Evolutionary conservation across 2,797 vertebrate genomes (phyloP).

Genomic region (Epinephelus coioides): DNA sequence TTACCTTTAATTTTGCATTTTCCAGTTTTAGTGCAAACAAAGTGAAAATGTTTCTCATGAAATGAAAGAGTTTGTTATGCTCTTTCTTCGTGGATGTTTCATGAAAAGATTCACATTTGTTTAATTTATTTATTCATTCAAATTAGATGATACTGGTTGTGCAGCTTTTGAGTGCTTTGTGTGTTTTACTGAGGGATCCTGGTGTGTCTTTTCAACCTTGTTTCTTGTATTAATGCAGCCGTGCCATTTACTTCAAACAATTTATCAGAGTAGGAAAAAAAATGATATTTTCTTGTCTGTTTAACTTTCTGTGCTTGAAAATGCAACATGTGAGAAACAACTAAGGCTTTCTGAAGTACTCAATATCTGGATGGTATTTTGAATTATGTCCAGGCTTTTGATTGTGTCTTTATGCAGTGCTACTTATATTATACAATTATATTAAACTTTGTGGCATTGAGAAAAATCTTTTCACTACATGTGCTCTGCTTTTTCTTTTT

Average conservation of each 20-base stretch:
- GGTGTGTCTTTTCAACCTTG: conserved; percentile 18
- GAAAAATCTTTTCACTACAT: conserved; percentile 25
- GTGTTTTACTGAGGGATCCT: conserved; percentile 24
- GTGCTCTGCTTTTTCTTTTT: background rate
- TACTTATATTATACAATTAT: conserved; percentile 29
- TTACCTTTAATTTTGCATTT: background rate
- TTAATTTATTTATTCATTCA: conserved; percentile 19
- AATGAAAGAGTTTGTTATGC: background rate
- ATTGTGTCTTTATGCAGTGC: conserved; percentile 62
- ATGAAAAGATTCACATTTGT: background rate
- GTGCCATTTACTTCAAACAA: conserved; percentile 22
- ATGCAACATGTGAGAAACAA: conserved; percentile 39
- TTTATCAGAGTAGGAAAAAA: background rate
- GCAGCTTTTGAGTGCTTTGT: conserved; percentile 27
- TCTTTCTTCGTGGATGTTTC: conserved; percentile 16
- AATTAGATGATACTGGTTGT: conserved; percentile 17
- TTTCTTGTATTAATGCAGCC: conserved; percentile 25
- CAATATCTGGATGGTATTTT: conserved; percentile 38
- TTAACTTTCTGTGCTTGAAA: conserved; percentile 48
- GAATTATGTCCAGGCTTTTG: conserved; percentile 53
- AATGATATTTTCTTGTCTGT: conserved; percentile 13
- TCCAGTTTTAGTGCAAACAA: background rate
- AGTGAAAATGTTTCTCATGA: background rate
- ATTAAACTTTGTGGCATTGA: conserved; percentile 63
- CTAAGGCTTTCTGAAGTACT: conserved; percentile 6